Conservation (phyloP, 2,113 vertebrate species). For the Pelvicachromis taeniatus region DNA sequence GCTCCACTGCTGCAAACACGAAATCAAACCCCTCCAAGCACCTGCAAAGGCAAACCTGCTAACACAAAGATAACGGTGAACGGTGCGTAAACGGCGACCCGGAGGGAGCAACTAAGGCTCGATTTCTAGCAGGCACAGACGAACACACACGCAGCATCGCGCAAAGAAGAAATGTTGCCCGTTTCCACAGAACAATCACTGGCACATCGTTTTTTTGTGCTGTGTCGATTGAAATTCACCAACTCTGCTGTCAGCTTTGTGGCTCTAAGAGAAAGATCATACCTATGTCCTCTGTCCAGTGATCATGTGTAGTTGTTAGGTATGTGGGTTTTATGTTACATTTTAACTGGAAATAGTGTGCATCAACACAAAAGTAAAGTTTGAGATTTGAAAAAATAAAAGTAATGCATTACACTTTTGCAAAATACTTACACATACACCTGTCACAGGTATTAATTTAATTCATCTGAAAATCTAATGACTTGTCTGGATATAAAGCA, state of each 20-base stretch:
- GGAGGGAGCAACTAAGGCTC: neutral
- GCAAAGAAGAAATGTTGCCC: neutral
- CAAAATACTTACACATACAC: neutral
- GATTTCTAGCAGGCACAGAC: neutral
- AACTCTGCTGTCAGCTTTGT: neutral
- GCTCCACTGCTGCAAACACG: neutral
- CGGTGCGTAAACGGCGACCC: neutral
- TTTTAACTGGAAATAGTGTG: neutral
- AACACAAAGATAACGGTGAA: neutral
- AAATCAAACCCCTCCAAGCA: neutral
- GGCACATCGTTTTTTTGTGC: neutral
- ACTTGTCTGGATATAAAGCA: slow-evolving; percentile 17
- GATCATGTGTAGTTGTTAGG: neutral
- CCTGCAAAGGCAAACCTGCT: neutral
- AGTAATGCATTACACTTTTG: neutral
- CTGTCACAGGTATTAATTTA: neutral
- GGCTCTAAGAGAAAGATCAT: neutral
- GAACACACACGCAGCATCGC: neutral
- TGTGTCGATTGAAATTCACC: neutral
- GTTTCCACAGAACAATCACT: neutral
- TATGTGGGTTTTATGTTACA: neutral
- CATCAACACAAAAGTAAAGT: neutral
- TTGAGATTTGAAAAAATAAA: neutral
- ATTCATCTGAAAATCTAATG: neutral
- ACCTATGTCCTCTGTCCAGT: neutral